Evolutionary conservation across 2,888 invertebrate species (phyloP), one percentile per base, ranked within the genome.

Genomic region (Tupiocoris notatus): DNA sequence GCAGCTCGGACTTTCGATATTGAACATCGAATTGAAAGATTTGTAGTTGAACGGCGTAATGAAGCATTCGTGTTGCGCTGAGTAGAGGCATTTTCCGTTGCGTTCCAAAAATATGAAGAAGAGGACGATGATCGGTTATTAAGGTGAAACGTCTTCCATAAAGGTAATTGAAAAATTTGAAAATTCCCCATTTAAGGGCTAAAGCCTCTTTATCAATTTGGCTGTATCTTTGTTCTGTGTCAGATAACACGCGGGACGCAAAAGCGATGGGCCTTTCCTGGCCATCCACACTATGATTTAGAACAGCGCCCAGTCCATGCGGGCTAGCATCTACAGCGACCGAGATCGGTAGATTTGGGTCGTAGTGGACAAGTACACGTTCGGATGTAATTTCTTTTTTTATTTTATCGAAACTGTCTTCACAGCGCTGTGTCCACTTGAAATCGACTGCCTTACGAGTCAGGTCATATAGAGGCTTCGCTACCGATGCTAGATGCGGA

Each of bases 41-140:
- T 56, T 75, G 75, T 1, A 75, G 65, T 2, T 75, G 64, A 1
- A 75, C 9, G 3, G 75, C 54, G 21, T 75, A 75, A 23, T 65
- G 65, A 17, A 75, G 21, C 22, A 75, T 24, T n/a, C 75, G 1
- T 6, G 75, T 65, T n/a, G 75, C 54, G 64, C 65, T 63, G 2
- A 63, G n/a, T 2, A 63, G 21, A 3, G 59, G 59, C 24, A 73
- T 20, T 56, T 24, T 54, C 2, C 16, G 6, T 16, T 75, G n/a
- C 1, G 63, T 39, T 1, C 65, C 25, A 54, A 76, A 76, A n/a
- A 76, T 76, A 7, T 57, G 62, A 1, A 70, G 16, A 61, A 84
- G 79, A 18, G 84, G 82, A 77, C 83, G 81, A 79, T 81, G 81
- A 78, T 84, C 83, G 1, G 82, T 82, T 3, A 82, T 75, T 0